Base-by-base conservation (phyloP, 2,797 vertebrate genomes). In the Eospalax fontanierii region DNA sequence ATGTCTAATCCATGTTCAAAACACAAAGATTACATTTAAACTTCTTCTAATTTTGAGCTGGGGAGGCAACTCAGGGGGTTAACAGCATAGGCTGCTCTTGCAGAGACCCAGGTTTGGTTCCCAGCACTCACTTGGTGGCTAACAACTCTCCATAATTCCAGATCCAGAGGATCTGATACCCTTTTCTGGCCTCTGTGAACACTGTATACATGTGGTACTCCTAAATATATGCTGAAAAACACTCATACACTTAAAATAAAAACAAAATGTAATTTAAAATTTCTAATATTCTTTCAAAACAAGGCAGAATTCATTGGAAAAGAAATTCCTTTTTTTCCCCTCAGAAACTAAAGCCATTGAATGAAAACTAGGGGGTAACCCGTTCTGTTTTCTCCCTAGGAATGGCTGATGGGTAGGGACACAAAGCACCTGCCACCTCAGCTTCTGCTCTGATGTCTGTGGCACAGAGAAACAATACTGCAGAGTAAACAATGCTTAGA, bases 221-320 rank as follows among this genome's bases (percentile, higher is more conserved):
- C 50, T 54, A 54, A 7, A 54, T 54, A 54, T 14, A 54, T 14
- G 12, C 50, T 54, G 50, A 15, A 54, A 54, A 54, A 50, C 11
- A 50, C 46, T 50, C 11, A 50, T 50, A 50, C 46, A 50, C 46
- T 50, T 50, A 50, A 50, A 50, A 50, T 50, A 50, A 50, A 50
- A 50, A 50, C 46, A 50, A 50, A 50, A 50, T 50, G 11, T 50
- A 50, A 57, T 94, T 96, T 94, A 70, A 78, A 68, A 61, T 79
- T 97, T 96, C 81, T 95, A 90, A 91, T 80, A 90, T 84, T 80
- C 93, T 14, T 18, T 85, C 24, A 73, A 57, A 97, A 85, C 10
- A 50, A 35, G 50, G 71, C 0, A 40, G 26, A 88, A 88, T 85
- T 95, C 38, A 86, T 87, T 89, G 79, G 93, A 50, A 93, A 61